Conservation (phyloP, 2,888 invertebrate genomes). For the Ypsolopha scabrella region DNA sequence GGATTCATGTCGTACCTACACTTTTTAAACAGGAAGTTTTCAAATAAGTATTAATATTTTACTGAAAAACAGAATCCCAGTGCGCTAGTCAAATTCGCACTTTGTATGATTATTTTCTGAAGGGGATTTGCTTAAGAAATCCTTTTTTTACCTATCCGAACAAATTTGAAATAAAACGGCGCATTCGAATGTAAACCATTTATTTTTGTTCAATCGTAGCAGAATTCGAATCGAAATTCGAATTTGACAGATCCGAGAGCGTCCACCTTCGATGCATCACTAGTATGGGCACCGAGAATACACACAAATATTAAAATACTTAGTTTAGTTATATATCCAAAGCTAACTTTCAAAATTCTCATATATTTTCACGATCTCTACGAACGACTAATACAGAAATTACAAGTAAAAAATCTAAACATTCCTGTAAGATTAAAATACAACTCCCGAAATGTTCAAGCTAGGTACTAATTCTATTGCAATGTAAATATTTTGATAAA, state of each 20-base stretch:
- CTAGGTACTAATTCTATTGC: background rate
- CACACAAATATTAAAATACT: slow-evolving; percentile 2
- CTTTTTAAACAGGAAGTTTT: too few relatives aligned
- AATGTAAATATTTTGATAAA: slow-evolving; percentile 8
- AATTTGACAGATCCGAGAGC: background rate
- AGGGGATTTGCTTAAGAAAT: too few relatives aligned
- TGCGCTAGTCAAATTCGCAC: too few relatives aligned
- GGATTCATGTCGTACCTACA: too few relatives aligned
- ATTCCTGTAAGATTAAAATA: slow-evolving; percentile 18
- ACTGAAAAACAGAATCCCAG: too few relatives aligned
- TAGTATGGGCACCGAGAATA: background rate
- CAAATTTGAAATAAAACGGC: slow-evolving; percentile 17
- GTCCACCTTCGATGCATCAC: background rate
- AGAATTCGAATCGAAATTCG: background rate
- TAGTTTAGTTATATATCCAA: slow-evolving; percentile 40
- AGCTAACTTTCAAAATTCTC: slow-evolving; percentile 35
- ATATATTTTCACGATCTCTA: slow-evolving; percentile 28
- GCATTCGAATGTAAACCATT: slow-evolving; percentile 45
- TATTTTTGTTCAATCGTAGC: slow-evolving; percentile 26
- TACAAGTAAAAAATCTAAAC: slow-evolving; percentile 39
- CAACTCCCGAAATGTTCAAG: slow-evolving; percentile 4
- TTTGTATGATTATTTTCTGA: too few relatives aligned
- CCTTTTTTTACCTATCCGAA: background rate
- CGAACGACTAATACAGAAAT: slow-evolving; percentile 27
- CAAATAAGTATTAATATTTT: too few relatives aligned